Conservation (phyloP, 2,113 vertebrate species). For the Actenoides hombroni region DNA sequence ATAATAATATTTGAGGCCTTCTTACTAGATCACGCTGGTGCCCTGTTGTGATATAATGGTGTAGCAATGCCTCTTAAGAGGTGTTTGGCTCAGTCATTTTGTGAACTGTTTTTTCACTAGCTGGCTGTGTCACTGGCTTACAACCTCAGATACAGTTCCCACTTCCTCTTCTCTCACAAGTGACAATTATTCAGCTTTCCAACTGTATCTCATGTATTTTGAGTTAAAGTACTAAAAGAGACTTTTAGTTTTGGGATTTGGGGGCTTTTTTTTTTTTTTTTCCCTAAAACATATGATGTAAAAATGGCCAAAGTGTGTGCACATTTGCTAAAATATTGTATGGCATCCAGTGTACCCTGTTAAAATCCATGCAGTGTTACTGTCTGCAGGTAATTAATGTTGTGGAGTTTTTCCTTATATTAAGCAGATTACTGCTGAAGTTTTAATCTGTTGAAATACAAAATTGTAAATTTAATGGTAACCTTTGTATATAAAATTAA, state of each 20-base stretch:
- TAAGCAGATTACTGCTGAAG: background rate
- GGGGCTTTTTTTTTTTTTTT: background rate
- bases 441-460: slow-evolving; percentile 15
- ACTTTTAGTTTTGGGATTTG: background rate
- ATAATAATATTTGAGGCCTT: background rate
- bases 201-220: background rate
- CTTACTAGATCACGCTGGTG: background rate
- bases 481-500: slow-evolving; percentile 7
- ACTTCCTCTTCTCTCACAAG: background rate
- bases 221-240: background rate
- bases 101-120: background rate
- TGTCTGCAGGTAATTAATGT: background rate
- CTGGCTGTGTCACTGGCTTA: background rate
- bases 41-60: background rate
- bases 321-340: background rate
- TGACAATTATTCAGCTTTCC: background rate
- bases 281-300: background rate
- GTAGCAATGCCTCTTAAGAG: background rate
- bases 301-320: background rate
- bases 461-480: background rate
- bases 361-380: background rate
- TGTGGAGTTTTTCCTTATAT: background rate
- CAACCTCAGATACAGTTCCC: background rate
- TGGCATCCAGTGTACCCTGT: background rate
- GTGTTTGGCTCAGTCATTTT: background rate